Conservation (phyloP, 2,888 invertebrate species). For the Perizoma flavofasciatum region DNA sequence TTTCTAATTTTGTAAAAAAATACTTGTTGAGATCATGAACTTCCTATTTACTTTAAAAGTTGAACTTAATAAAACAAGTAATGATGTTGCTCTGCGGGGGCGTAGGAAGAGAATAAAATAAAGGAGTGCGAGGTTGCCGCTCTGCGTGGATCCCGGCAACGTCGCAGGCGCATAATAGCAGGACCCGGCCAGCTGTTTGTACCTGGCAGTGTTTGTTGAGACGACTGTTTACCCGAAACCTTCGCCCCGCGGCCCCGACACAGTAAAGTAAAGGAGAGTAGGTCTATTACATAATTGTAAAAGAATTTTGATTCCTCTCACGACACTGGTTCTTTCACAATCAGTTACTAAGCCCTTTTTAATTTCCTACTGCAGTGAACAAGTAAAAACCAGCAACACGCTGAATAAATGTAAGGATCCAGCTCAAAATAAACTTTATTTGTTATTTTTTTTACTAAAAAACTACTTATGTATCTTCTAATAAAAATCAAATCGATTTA, state of each 20-base stretch:
- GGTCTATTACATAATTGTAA: no score
- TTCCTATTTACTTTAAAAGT: conserved; percentile 7
- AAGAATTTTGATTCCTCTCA: no score
- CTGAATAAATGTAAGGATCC: no score
- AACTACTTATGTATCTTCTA: not conserved
- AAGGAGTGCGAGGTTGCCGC: conserved; percentile 68
- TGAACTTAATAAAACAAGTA: conserved; percentile 26
- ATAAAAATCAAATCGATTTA: not conserved
- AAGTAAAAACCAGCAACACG: no score
- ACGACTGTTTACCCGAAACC: conserved; percentile 46
- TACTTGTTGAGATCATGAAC: no score
- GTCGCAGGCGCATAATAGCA: conserved; percentile 61
- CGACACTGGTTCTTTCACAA: not conserved
- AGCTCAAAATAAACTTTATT: no score
- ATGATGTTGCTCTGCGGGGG: conserved; percentile 25
- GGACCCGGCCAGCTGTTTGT: conserved; percentile 66
- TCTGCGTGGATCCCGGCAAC: conserved; percentile 45
- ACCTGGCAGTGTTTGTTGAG: conserved; percentile 66
- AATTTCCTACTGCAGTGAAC: no score
- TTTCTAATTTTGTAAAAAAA: no score
- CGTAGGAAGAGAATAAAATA: conserved; percentile 47
- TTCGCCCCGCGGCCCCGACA: conserved; percentile 40
- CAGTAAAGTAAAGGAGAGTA: conserved; percentile 26
- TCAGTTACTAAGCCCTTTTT: not conserved
- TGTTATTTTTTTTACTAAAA: not conserved